phyloP scores from a whole-genome alignment of 2,113 vertebrate genomes.

The Bothrops jararaca region DNA sequence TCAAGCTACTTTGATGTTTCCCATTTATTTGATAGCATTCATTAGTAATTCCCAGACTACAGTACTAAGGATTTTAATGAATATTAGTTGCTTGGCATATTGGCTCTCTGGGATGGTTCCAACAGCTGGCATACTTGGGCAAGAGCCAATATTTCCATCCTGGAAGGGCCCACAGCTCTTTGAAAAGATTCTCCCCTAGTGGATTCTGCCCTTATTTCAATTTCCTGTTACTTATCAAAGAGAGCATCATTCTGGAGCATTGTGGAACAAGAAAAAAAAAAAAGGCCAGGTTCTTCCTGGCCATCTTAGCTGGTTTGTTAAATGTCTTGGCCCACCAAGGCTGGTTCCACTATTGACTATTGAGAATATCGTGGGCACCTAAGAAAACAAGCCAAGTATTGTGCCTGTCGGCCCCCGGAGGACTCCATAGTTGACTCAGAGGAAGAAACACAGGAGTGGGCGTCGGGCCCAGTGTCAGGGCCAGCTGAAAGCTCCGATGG shows the following conservation, averaged over 20 bases:
- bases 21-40: background rate
- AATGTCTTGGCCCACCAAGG: background rate
- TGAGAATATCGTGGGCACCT: background rate
- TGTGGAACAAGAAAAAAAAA: background rate
- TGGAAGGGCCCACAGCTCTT: background rate
- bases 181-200: background rate
- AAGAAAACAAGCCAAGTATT: background rate
- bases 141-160: background rate
- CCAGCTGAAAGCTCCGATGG: too few relatives aligned
- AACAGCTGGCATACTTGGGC: background rate
- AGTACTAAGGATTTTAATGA: background rate
- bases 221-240: background rate
- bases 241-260: background rate
- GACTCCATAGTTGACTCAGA: too few relatives aligned
- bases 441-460: too few relatives aligned
- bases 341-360: background rate
- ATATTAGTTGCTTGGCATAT: background rate
- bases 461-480: too few relatives aligned
- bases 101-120: background rate
- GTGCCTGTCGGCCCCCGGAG: too few relatives aligned
- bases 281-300: background rate
- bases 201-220: background rate
- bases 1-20: background rate
- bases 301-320: background rate
- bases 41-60: background rate